Evolutionary conservation across 30 jellyfish, hydroid and myxozoan species (phyloP), one percentile per base, ranked within the genome.

Genomic region (Morbakka virulenta): DNA sequence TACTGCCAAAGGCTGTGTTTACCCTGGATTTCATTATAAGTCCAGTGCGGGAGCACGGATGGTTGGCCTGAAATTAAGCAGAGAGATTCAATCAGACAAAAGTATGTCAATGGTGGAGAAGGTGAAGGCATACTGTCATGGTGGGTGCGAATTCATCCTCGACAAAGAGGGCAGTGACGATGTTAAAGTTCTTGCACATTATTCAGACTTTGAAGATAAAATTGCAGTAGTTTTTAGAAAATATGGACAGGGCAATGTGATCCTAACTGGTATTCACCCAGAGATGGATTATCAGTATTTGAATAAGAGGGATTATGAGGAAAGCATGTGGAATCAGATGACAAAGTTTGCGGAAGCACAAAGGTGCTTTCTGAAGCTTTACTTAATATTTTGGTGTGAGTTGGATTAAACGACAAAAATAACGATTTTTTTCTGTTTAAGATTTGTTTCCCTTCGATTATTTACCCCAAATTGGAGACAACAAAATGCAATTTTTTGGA

Each of bases 251-350:
- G 98, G 98, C 4, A 91, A 66, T 64, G 92, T 69, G 0, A n/a
- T 91, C 0, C 79, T 84, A 32, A 70, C 95, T 17, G 96, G 96
- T 35, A 95, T 91, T 22, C 98, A 91, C 61, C 98, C 98, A 4
- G 98, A 91, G 71, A 67, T 84, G 76, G 78, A 72, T 48, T 48
- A 23, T 50, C 48, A 53, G 4, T 80, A 23, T 74, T 28, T 83
- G n/a, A n/a, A n/a, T 1, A 78, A 64, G 17, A 64, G n/a, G n/a
- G n/a, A n/a, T n/a, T n/a, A n/a, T n/a, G n/a, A n/a, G n/a, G n/a
- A n/a, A n/a, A n/a, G n/a, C n/a, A n/a, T n/a, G n/a, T n/a, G n/a
- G n/a, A n/a, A n/a, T n/a, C n/a, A n/a, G n/a, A n/a, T n/a, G n/a
- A n/a, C n/a, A n/a, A n/a, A n/a, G n/a, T n/a, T n/a, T n/a, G n/a